Evolutionary conservation across 1,140 invertebrate genomes (phyloP).

Genomic region (Achatina immaculata): DNA sequence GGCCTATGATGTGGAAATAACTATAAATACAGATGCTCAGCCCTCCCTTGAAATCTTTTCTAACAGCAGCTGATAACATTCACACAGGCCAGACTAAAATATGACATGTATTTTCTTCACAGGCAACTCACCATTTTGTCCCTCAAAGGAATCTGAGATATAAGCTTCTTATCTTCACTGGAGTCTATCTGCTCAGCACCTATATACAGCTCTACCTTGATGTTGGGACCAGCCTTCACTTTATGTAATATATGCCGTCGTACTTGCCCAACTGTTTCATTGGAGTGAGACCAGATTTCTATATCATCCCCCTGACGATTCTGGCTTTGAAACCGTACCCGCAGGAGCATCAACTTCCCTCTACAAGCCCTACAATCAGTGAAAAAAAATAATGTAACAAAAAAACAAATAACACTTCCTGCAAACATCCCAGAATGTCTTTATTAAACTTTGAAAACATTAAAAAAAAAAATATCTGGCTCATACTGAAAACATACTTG

Average conservation of each 20-base stretch:
- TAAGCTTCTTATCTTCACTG: slow-evolving; percentile 87
- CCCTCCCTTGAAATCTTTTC: no score
- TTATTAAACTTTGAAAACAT: no score
- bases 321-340: slow-evolving; percentile 90
- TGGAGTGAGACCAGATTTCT: slow-evolving; percentile 92
- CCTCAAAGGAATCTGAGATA: slow-evolving; percentile 87
- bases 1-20: no score
- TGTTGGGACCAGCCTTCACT: slow-evolving; percentile 71
- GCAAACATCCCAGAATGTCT: no score
- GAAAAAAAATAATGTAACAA: no score
- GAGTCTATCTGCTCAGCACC: slow-evolving; percentile 91
- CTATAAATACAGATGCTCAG: no score
- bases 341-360: slow-evolving; percentile 89
- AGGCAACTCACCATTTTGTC: slow-evolving; percentile 90
- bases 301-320: slow-evolving; percentile 91
- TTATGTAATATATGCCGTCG: slow-evolving; percentile 80
- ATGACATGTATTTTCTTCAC: no score
- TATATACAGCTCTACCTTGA: slow-evolving; percentile 90
- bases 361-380: slow-evolving; percentile 84
- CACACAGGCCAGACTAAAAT: no score
- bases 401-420: no score
- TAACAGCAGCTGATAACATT: no score
- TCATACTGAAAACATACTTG: no score
- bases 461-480: no score
- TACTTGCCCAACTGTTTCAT: slow-evolving; percentile 89